Base-by-base conservation (phyloP, 2,888 invertebrate species). In the Euplagia quadripunctaria region DNA sequence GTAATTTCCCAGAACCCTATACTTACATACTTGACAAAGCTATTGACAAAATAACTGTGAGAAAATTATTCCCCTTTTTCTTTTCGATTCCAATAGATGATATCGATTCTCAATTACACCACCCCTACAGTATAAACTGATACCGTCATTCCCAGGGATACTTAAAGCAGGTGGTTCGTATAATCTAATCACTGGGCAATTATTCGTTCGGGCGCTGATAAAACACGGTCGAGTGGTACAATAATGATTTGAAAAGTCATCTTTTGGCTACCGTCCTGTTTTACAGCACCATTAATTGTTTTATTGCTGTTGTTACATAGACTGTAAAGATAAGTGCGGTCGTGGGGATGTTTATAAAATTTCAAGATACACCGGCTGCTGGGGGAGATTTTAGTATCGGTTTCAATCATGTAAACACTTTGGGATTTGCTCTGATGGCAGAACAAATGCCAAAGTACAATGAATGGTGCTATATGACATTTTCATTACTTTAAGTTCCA, bases 221-320 rank as follows among this genome's bases (percentile, higher is more conserved):
- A 89, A 88, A 83, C 74, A 71, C 78, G 81, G 72, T 90, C 89
- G 87, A 92, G 91, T 90, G 87, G 80, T 76, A 79, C 74, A 82
- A 82, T 85, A 80, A 84, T 81, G 82, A 85, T 87, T 82, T 84
- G 84, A 80, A 85, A 85, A 85, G 80, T 84, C 87, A 85, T 87
- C 85, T 86, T 83, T 86, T 87, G 82, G 88, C 94, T 91, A 91
- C 93, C 86, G 93, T 89, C 79, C 77, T 84, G 88, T 92, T 94
- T 94, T 90, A 94, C 91, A 88, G 82, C 87, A 85, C 85, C 89
- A 92, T 95, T 94, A 94, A 93, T 93, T 91, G 89, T 94, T 95
- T 94, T 91, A 94, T 92, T 88, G 85, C 84, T 77, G 89, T 87
- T 88, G 89, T 92, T 89, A 91, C 90, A 91, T 90, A 83, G 86